Percentiles rank a stretch among this genome's conserved stretches.
These are phyloP conservation scores for Micromys minutus DNA, from an alignment of 2,113 vertebrate genomes.

Conservation along the genomic window DNA sequence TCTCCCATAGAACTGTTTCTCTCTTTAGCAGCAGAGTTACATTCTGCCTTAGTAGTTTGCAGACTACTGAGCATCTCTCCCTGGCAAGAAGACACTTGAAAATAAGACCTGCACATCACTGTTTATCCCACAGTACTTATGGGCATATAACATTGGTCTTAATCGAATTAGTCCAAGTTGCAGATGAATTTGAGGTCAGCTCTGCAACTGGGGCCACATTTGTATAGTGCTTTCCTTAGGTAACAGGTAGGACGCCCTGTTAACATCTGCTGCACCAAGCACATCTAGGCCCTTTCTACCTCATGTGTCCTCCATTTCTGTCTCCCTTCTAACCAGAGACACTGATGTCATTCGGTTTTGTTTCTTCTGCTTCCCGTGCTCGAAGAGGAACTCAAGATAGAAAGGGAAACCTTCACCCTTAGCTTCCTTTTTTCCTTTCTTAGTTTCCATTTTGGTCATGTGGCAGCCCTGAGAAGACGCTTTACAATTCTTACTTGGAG, in stretches of 20 bases:
- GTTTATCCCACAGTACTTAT: background rate
- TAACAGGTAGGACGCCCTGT: background rate
- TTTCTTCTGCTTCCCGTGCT: background rate
- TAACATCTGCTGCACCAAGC: background rate
- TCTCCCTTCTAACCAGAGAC: conserved; percentile 49
- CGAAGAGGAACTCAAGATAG: conserved; percentile 57
- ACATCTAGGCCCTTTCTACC: background rate
- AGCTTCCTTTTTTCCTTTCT: conserved; percentile 72
- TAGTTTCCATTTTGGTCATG: conserved; percentile 49
- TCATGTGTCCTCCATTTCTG: background rate
- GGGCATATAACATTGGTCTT: background rate
- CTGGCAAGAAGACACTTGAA: background rate
- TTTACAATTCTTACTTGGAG: background rate
- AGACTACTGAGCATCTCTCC: background rate
- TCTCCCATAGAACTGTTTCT: conserved; percentile 1
- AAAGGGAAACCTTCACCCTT: conserved; percentile 59
- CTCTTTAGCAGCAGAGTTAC: background rate
- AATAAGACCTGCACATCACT: background rate
- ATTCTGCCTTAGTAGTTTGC: conserved; percentile 19
- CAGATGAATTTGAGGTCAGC: background rate
- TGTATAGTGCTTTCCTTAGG: background rate
- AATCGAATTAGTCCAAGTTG: conserved; percentile 48
- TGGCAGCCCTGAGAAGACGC: background rate
- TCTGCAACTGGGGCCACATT: background rate
- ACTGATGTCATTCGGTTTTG: conserved; percentile 42